Percentiles rank a stretch among this genome's conserved stretches.
phyloP scores from a whole-genome alignment of 2,113 vertebrate genomes.

The Nesogale talazaci region DNA sequence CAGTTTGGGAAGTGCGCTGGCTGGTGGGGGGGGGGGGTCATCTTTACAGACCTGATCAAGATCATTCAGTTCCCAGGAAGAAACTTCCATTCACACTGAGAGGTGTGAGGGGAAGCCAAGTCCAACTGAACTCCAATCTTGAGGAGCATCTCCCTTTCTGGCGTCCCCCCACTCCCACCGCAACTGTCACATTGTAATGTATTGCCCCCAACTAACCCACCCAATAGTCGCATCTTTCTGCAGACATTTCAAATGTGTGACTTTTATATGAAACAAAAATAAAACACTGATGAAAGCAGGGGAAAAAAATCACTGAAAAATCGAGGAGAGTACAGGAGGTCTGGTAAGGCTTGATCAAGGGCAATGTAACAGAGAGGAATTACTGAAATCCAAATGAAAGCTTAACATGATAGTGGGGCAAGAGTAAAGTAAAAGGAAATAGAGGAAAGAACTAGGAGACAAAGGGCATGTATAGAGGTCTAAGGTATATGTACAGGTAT shows the following conservation, averaged over 20 bases:
- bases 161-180: background rate
- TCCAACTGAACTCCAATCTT: background rate
- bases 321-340: too few relatives aligned
- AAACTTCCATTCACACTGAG: background rate
- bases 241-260: slow-evolving; percentile 83
- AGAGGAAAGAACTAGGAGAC: too few relatives aligned
- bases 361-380: too few relatives aligned
- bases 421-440: too few relatives aligned
- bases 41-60: background rate
- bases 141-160: background rate
- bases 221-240: slow-evolving; percentile 74
- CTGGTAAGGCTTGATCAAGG: too few relatives aligned
- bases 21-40: background rate
- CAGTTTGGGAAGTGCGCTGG: background rate
- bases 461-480: too few relatives aligned
- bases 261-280: slow-evolving; percentile 86
- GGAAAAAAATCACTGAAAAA: too few relatives aligned
- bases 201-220: slow-evolving; percentile 55
- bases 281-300: slow-evolving; percentile 75
- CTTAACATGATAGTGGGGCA: too few relatives aligned
- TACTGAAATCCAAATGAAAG: too few relatives aligned
- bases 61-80: background rate
- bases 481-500: too few relatives aligned
- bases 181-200: slow-evolving; percentile 58
- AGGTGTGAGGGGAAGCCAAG: background rate